These are phyloP conservation scores for Nephila pilipes DNA, from an alignment of 1,140 invertebrate species.

Conservation along the genomic window DNA sequence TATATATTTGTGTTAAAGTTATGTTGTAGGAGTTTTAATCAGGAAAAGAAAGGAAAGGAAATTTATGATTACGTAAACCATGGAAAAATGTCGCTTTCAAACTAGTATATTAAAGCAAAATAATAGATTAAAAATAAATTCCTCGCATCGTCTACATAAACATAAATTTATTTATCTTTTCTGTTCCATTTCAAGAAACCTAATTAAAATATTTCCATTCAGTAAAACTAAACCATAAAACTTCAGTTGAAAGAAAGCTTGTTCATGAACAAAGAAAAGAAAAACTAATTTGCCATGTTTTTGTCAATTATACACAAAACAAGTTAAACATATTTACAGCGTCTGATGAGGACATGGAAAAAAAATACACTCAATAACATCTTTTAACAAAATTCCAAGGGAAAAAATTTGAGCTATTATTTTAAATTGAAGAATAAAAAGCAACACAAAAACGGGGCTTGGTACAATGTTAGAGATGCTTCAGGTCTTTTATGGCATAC, in stretches of 20 bases:
- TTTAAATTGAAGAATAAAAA: conserved; percentile 21
- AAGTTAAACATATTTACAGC: not conserved
- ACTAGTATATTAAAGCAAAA: no score
- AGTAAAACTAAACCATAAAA: conserved; percentile 3
- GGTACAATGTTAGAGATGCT: not conserved
- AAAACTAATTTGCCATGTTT: conserved; percentile 11
- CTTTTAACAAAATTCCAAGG: conserved; percentile 7
- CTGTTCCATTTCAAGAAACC: not conserved
- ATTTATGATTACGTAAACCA: no score
- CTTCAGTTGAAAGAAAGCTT: not conserved
- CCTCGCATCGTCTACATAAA: not conserved
- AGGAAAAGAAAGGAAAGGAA: no score
- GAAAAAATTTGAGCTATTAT: not conserved
- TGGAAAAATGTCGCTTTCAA: no score
- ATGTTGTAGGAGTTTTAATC: no score
- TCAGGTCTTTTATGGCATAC: not conserved
- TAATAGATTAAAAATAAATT: not conserved
- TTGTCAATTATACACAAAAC: conserved; percentile 42
- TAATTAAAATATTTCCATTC: no score
- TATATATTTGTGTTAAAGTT: no score
- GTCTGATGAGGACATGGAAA: not conserved
- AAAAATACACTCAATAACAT: not conserved
- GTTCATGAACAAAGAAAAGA: conserved; percentile 5
- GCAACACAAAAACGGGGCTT: not conserved
- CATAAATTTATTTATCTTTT: not conserved